Base-by-base conservation (phyloP, 2,797 vertebrate species). In the Lepus townsendii region DNA sequence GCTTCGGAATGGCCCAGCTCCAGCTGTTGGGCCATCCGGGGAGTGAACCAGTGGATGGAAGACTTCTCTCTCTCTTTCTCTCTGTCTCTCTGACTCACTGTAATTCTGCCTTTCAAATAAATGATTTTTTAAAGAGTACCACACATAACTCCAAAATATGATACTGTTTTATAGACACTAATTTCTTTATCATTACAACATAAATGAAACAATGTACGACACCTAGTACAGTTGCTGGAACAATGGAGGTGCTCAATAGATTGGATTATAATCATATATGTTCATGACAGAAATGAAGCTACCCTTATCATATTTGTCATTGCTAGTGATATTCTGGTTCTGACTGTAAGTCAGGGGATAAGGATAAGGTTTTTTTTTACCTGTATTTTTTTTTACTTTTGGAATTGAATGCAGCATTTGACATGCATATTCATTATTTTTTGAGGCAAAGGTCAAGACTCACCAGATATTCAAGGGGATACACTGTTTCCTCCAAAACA, bases 181-280 rank as follows among this genome's bases (percentile, higher is more conserved):
- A 89, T 89, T 75, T 83, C 30, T 50, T 91, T 60, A 68, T 65
- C 52, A 72, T 68, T 88, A 71, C 66, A 90, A 80, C 16, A 95
- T 5, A 60, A 90, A 68, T 38, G 9, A 78, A 92, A 93, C 66
- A 88, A 94, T 75, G 9, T 7, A 47, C 35, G 4, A 82, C 38
- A 47, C 11, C 50, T 79, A 66, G 22, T 19, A 68, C 4, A 57
- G 16, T 75, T 82, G 19, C 72, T 71, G 2, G 27, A 91, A 79
- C 20, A 90, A 92, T 77, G 68, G 42, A 88, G 17, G 7, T 71
- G 47, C 19, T 92, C 24, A 66, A 52, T 47, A 83, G 85, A 79
- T 17, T 82, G 52, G 92, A 79, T 73, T 75, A 57, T 26, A 93
- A 82, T 68, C 8, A 80, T n/a, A 6, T 35, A 50, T 77, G 26